Percentiles rank a stretch among this genome's conserved stretches.
Evolutionary conservation across 2,797 vertebrate genomes (phyloP).

Genomic region (Pangasius macronema): DNA sequence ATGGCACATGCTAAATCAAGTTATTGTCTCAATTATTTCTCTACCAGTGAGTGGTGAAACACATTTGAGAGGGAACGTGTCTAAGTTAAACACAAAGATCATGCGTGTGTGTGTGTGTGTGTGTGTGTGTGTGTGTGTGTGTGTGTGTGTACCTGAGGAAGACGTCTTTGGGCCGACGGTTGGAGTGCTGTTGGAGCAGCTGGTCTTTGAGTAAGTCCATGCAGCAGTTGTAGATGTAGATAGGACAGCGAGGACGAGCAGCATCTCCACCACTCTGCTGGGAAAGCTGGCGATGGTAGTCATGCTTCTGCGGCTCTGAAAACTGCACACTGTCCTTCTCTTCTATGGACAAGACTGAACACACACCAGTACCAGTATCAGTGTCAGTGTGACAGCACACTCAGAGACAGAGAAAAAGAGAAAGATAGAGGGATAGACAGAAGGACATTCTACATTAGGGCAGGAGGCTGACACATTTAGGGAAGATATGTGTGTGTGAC

Average conservation of each 20-base stretch:
- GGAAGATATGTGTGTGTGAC: not conserved
- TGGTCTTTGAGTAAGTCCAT: slow-evolving; percentile 88
- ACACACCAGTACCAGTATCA: not conserved
- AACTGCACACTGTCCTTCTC: slow-evolving; percentile 79
- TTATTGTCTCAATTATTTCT: not conserved
- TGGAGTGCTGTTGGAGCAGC: slow-evolving; percentile 80
- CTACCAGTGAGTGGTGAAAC: not conserved
- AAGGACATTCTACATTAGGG: not conserved
- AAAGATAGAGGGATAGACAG: not conserved
- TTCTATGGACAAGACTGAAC: slow-evolving; percentile 62
- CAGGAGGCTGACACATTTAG: not conserved
- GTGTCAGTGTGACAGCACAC: not conserved
- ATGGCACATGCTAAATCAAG: not conserved
- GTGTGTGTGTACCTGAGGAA: slow-evolving; percentile 81
- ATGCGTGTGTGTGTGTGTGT: not conserved
- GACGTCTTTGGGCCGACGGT: slow-evolving; percentile 80
- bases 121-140: slow-evolving; percentile 10
- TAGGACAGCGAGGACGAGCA: slow-evolving; percentile 82
- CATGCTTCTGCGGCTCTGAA: slow-evolving; percentile 71
- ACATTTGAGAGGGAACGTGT: not conserved
- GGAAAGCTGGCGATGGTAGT: slow-evolving; percentile 77
- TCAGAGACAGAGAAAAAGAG: not conserved
- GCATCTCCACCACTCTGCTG: slow-evolving; percentile 76
- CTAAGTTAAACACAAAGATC: not conserved
- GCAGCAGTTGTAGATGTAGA: slow-evolving; percentile 94